These are phyloP conservation scores for Colostygia pectinataria DNA, from an alignment of 2,888 invertebrate genomes.

Conservation along the genomic window DNA sequence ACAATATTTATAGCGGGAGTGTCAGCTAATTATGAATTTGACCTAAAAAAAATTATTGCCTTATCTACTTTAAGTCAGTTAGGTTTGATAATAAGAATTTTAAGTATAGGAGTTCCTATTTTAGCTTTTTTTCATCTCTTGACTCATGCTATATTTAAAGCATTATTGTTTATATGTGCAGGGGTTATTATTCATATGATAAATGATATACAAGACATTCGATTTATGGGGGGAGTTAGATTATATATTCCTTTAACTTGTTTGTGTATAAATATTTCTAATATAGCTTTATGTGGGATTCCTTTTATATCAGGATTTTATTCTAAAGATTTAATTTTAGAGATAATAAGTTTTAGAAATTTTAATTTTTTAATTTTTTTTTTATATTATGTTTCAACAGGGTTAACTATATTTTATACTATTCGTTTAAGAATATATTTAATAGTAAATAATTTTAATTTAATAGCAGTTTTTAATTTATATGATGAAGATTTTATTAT, in stretches of 20 bases:
- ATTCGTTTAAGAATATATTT: conserved; percentile 82
- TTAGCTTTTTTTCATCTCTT: conserved; percentile 88
- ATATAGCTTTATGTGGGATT: conserved; percentile 84
- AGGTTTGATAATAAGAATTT: conserved; percentile 87
- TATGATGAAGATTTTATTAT: conserved; percentile 75
- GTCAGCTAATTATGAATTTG: conserved; percentile 85
- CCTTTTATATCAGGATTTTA: conserved; percentile 86
- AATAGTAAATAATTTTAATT: conserved; percentile 75
- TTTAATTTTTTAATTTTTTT: conserved; percentile 80
- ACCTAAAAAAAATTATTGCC: conserved; percentile 91
- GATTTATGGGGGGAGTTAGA: conserved; percentile 79
- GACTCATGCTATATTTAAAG: conserved; percentile 90
- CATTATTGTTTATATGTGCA: conserved; percentile 88
- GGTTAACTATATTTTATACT: conserved; percentile 82
- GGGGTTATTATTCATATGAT: conserved; percentile 87
- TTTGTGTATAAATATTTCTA: conserved; percentile 81
- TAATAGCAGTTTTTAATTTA: conserved; percentile 70
- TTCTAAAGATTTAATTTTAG: conserved; percentile 85
- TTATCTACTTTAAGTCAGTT: conserved; percentile 89
- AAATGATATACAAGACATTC: conserved; percentile 86
- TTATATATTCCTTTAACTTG: conserved; percentile 77
- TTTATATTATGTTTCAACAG: conserved; percentile 81
- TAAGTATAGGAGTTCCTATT: conserved; percentile 78
- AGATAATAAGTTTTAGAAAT: conserved; percentile 75
- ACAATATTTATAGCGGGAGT: conserved; percentile 85